Evolutionary conservation across 2,797 vertebrate genomes (phyloP).

Genomic region (Mycteria americana): DNA sequence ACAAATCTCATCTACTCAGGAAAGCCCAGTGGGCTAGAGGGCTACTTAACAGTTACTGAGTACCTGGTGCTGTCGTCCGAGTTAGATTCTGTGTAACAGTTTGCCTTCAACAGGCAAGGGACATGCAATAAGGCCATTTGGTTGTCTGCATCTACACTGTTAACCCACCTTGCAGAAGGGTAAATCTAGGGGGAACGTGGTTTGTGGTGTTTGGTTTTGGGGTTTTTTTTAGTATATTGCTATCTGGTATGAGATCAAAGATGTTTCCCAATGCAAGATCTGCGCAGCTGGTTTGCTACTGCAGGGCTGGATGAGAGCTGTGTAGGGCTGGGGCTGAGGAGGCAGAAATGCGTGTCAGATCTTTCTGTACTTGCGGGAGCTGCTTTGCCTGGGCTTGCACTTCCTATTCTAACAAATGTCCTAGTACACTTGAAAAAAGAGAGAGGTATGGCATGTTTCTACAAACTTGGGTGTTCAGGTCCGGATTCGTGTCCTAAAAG

Average conservation of each 20-base stretch:
- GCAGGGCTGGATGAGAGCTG: neutral
- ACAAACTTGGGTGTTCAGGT: neutral
- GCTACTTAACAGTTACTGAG: neutral
- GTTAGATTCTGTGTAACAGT: neutral
- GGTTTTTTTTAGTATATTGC: neutral
- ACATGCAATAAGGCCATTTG: neutral
- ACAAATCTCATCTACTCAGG: neutral
- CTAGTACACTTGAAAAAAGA: neutral
- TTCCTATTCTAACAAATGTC: neutral
- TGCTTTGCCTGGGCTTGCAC: neutral
- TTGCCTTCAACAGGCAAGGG: neutral
- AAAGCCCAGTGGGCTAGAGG: neutral
- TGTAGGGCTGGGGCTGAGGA: neutral
- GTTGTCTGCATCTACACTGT: neutral
- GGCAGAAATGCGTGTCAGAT: accelerated
- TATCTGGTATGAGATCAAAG: neutral
- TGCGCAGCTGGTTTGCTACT: neutral
- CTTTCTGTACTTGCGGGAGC: neutral
- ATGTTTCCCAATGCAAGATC: neutral
- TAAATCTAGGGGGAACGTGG: neutral
- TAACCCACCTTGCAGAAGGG: neutral
- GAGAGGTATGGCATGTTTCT: neutral
- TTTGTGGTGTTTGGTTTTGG: neutral
- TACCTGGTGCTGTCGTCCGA: neutral
- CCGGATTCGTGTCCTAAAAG: neutral